Base-by-base conservation (phyloP, 2,888 invertebrate genomes). In the Synergus umbraculus region DNA sequence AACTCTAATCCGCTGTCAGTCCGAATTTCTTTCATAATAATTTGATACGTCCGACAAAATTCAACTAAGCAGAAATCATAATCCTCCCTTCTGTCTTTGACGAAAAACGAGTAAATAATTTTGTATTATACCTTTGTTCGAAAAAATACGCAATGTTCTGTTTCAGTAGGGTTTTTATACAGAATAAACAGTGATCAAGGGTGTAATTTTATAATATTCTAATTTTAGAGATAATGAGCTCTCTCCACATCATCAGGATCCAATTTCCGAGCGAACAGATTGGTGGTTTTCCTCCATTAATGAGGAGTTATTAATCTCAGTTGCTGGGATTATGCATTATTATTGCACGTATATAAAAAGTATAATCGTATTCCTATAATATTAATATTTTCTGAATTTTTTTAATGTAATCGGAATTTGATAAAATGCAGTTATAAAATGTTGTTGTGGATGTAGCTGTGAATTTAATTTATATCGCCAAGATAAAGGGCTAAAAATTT, bases 1-100 rank as follows among this genome's bases (percentile, higher is more conserved):
- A 76, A 46, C 63, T 41, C 43, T 76, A 76, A 64, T 76, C 64
- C 60, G 63, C 76, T 63, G 64, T 64, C 63, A 64, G 22, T 4
- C 22, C 43, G 22, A 76, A 76, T 76, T 54, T 76, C 60, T 76
- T 76, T 13, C 13, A 54, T 73, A 54, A 73, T 78, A 64, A 77
- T 73, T 69, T 49, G 29, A 69, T 29, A 58, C 63, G 29, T 63
- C 49, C 54, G 7, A 73, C 73, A 15, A 73, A 37, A 73, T 49
- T 29, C 54, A 73, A 73, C 73, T 73, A 73, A 73, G 54, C 49
- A 37, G 54, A 73, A 73, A 54, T 73, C 37, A 54, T 73, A 54
- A 73, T 73, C 46, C 43, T 67, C 67, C 46, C 67, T 10, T 67
- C 13, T 46, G 10, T 13, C 4, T 13, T 65, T 65, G 60, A 3